phyloP scores from a whole-genome alignment of 30 jellyfish, hydroid and myxozoan genomes.

The Pseudorhiza aurosa region DNA sequence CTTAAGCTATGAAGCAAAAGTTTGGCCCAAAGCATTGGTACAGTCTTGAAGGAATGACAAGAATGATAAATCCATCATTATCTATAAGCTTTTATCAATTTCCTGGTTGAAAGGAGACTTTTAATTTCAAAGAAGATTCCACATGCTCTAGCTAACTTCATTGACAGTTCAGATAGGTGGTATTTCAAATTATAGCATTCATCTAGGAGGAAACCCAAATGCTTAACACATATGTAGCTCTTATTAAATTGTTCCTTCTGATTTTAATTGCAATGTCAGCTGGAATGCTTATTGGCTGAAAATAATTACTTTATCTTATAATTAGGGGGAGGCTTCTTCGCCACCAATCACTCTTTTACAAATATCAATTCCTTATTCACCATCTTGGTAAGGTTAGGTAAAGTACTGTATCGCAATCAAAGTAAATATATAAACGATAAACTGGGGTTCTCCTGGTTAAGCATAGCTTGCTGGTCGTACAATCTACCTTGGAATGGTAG shows the following conservation, averaged over 20 bases:
- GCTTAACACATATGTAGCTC: slow-evolving; percentile 12
- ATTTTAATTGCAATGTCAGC: neutral
- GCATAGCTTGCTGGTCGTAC: too few species aligned
- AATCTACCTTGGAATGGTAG: too few species aligned
- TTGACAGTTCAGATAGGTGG: slow-evolving; percentile 46
- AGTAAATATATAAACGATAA: too few species aligned
- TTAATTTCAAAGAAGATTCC: slow-evolving; percentile 37
- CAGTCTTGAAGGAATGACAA: slow-evolving; percentile 28
- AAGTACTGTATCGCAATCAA: neutral
- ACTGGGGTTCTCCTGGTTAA: too few species aligned
- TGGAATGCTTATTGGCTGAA: slow-evolving; percentile 5
- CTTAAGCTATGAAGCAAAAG: slow-evolving; percentile 19
- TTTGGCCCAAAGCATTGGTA: slow-evolving; percentile 25
- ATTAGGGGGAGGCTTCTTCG: slow-evolving; percentile 19
- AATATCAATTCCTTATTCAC: slow-evolving; percentile 23
- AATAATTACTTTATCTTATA: slow-evolving; percentile 14
- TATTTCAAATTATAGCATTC: slow-evolving; percentile 35
- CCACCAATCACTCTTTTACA: slow-evolving; percentile 21
- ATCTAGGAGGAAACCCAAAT: slow-evolving; percentile 42
- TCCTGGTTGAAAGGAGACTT: slow-evolving; percentile 18
- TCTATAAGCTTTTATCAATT: slow-evolving; percentile 1
- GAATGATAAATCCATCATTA: slow-evolving; percentile 29
- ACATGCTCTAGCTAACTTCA: slow-evolving; percentile 53
- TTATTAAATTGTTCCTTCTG: neutral
- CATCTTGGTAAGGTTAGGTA: slow-evolving; percentile 3